Evolutionary conservation across 2,797 vertebrate genomes (phyloP).

Genomic region (Melanotaenia maccullochi): DNA sequence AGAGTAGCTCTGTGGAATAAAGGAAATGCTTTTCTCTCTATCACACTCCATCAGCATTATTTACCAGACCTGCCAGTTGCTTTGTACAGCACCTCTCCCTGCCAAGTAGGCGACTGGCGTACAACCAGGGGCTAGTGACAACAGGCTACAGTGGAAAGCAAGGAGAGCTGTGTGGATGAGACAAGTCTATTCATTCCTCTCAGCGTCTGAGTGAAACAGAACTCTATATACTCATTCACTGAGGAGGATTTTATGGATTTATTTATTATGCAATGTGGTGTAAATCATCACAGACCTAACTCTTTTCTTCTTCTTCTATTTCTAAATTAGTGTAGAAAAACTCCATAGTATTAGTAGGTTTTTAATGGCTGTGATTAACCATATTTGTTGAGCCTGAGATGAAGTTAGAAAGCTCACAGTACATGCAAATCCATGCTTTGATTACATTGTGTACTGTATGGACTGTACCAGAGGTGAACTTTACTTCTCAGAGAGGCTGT

Average conservation of each 20-base stretch:
- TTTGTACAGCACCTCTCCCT: slow-evolving; percentile 83
- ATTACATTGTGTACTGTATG: slow-evolving; percentile 11
- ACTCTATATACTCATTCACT: slow-evolving; percentile 67
- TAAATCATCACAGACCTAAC: slow-evolving; percentile 55
- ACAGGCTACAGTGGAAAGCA: slow-evolving; percentile 84
- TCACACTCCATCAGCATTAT: slow-evolving; percentile 84
- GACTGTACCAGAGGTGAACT: slow-evolving; percentile 51
- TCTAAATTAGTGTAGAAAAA: slow-evolving; percentile 49
- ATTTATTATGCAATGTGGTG: slow-evolving; percentile 42
- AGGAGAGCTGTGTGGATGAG: slow-evolving; percentile 78
- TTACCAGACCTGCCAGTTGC: slow-evolving; percentile 85
- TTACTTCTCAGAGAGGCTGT: slow-evolving; percentile 49
- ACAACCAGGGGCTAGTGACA: slow-evolving; percentile 84
- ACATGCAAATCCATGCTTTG: slow-evolving; percentile 20
- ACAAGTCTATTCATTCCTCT: slow-evolving; percentile 82
- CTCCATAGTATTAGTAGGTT: slow-evolving; percentile 31
- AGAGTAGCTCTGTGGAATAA: slow-evolving; percentile 78
- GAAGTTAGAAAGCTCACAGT: slow-evolving; percentile 43
- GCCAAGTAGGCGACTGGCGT: slow-evolving; percentile 87
- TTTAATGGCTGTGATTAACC: slow-evolving; percentile 21
- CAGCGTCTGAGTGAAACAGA: slow-evolving; percentile 69
- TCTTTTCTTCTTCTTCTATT: slow-evolving; percentile 9
- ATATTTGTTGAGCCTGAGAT: slow-evolving; percentile 42
- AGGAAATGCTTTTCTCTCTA: slow-evolving; percentile 80
- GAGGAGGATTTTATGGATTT: slow-evolving; percentile 64